phyloP scores from a whole-genome alignment of 2,888 invertebrate species.

The Drosophila nr. medialis region DNA sequence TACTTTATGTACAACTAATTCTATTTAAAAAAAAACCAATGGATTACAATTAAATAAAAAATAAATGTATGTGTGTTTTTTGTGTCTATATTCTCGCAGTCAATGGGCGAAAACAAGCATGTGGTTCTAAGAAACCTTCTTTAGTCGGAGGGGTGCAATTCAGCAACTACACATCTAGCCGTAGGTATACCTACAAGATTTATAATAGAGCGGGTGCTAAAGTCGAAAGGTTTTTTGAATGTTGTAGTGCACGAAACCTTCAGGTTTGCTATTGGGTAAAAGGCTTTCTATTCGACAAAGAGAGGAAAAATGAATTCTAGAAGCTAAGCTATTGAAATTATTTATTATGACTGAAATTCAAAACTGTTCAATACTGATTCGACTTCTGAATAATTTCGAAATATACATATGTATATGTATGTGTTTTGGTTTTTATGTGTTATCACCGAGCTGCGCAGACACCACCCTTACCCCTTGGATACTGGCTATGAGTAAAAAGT shows the following conservation, averaged over 20 bases:
- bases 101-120: constrained; percentile 1
- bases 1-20: constrained; percentile 56
- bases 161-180: constrained; percentile 10
- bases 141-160: constrained; percentile 5
- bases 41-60: constrained; percentile 22
- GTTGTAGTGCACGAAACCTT: neutral
- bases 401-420: neutral
- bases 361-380: constrained; percentile 27
- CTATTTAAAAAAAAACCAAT: constrained; percentile 32
- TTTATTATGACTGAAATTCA: constrained; percentile 47
- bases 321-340: constrained; percentile 12
- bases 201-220: constrained; percentile 23
- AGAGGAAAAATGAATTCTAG: neutral
- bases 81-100: constrained; percentile 68
- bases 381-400: constrained; percentile 16
- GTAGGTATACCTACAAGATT: constrained; percentile 8
- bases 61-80: constrained; percentile 64
- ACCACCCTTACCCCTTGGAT: constrained; percentile 9
- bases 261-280: neutral
- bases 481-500: constrained; percentile 11
- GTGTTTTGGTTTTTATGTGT: neutral
- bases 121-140: neutral
- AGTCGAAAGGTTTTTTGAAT: constrained; percentile 2
- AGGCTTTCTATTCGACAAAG: neutral
- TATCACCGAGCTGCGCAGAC: constrained; percentile 11